Evolutionary conservation across 2,113 vertebrate genomes (phyloP).

Genomic region (Silurus glanis): DNA sequence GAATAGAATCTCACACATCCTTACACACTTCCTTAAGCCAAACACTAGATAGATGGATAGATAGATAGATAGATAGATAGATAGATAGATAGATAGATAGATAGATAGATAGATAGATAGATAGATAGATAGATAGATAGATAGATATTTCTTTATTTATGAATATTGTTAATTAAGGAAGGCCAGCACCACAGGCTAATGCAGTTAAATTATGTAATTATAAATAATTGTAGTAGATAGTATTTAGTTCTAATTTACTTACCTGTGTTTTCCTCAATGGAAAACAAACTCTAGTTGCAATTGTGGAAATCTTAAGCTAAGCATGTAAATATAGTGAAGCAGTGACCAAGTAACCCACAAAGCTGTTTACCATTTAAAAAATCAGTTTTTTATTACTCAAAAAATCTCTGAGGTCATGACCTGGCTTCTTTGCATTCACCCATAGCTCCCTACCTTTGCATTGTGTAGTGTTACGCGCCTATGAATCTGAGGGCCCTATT

Average conservation of each 20-base stretch:
- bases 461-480: slow-evolving; percentile 50
- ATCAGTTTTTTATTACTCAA: neutral
- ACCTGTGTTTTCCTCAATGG: neutral
- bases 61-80: too few relatives aligned
- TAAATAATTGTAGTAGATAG: neutral
- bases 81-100: too few relatives aligned
- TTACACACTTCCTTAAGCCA: slow-evolving; percentile 22
- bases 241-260: neutral
- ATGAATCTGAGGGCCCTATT: slow-evolving; percentile 57
- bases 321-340: neutral
- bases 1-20: slow-evolving; percentile 52
- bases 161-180: neutral
- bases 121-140: neutral
- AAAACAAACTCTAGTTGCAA: neutral
- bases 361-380: neutral
- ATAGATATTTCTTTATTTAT: neutral
- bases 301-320: neutral
- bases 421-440: slow-evolving; percentile 12
- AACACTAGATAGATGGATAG: neutral
- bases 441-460: slow-evolving; percentile 10
- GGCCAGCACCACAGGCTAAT: neutral
- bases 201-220: neutral
- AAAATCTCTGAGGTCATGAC: neutral
- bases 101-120: too few relatives aligned
- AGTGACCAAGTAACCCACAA: neutral